phyloP scores from a whole-genome alignment of 2,113 vertebrate species.

The Alosa alosa region DNA sequence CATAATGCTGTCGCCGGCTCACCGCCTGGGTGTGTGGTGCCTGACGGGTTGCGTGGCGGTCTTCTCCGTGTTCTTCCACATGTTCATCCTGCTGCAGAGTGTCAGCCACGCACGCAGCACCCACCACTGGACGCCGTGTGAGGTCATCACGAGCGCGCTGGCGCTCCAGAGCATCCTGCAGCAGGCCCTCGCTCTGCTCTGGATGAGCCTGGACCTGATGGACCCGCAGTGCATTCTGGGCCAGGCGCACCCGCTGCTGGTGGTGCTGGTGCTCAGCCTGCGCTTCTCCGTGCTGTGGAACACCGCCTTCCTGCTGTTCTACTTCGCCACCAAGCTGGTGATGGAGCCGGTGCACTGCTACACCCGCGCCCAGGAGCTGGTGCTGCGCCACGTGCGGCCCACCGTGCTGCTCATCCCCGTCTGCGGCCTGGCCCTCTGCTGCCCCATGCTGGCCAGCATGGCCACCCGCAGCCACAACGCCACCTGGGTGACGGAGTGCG shows the following conservation, averaged over 20 bases:
- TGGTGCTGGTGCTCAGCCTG: conserved; percentile 57
- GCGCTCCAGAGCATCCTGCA: conserved; percentile 49
- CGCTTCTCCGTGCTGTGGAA: conserved; percentile 73
- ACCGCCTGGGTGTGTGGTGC: conserved; percentile 57
- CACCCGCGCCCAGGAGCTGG: conserved; percentile 59
- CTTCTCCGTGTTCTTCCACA: conserved; percentile 67
- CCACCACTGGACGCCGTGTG: conserved; percentile 60
- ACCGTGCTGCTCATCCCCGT: conserved; percentile 59
- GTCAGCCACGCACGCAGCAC: conserved; percentile 54
- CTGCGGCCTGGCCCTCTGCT: conserved; percentile 53
- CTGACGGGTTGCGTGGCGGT: conserved; percentile 56
- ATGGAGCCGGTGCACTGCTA: conserved; percentile 63
- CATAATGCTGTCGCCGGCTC: conserved; percentile 44
- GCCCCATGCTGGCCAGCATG: conserved; percentile 52
- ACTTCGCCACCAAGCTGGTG: conserved; percentile 75
- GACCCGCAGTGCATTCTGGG: conserved; percentile 52
- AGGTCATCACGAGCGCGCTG: conserved; percentile 66
- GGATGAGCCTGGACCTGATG: conserved; percentile 66
- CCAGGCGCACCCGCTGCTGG: conserved; percentile 46
- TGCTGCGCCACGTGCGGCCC: conserved; percentile 62
- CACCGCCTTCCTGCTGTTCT: conserved; percentile 70
- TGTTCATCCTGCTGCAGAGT: conserved; percentile 64
- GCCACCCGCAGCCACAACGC: conserved; percentile 43
- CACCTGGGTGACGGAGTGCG: conserved; percentile 32
- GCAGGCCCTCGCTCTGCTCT: conserved; percentile 64